Percentiles rank a stretch among this genome's conserved stretches.
Conservation (phyloP, 2,888 invertebrate genomes). For the Drosophila kokeensis region DNA sequence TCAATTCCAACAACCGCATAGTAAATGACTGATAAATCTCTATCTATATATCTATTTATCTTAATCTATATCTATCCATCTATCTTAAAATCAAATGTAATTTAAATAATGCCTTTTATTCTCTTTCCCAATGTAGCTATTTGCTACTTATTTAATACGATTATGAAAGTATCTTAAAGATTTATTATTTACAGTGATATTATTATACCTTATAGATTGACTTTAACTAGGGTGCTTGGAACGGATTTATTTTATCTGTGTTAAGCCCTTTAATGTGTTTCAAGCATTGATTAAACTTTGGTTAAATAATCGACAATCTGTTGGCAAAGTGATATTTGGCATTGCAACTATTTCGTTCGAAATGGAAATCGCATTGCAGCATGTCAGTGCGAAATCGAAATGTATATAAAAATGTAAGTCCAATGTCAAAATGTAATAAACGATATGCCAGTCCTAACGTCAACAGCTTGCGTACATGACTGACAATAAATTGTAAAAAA, state of each 20-base stretch:
- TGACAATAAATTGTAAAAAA: constrained; percentile 25
- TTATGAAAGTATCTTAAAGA: background rate
- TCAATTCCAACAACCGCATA: constrained; percentile 19
- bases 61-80: background rate
- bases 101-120: background rate
- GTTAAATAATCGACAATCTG: background rate
- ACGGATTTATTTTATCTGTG: background rate
- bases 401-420: constrained; percentile 47
- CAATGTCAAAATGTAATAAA: constrained; percentile 41
- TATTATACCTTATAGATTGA: background rate
- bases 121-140: background rate
- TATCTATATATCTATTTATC: constrained; percentile 11
- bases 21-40: constrained; percentile 54
- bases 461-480: constrained; percentile 19
- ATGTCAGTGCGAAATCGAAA: constrained; percentile 29
- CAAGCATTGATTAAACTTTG: background rate
- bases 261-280: background rate
- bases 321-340: constrained; percentile 8
- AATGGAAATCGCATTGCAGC: constrained; percentile 13
- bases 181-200: background rate
- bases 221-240: background rate
- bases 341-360: constrained; percentile 13
- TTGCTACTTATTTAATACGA: background rate
- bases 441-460: constrained; percentile 22
- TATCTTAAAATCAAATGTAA: background rate